Percentiles rank a stretch among this genome's conserved stretches.
phyloP scores from a whole-genome alignment of 2,797 vertebrate species.

The Echiichthys vipera region DNA sequence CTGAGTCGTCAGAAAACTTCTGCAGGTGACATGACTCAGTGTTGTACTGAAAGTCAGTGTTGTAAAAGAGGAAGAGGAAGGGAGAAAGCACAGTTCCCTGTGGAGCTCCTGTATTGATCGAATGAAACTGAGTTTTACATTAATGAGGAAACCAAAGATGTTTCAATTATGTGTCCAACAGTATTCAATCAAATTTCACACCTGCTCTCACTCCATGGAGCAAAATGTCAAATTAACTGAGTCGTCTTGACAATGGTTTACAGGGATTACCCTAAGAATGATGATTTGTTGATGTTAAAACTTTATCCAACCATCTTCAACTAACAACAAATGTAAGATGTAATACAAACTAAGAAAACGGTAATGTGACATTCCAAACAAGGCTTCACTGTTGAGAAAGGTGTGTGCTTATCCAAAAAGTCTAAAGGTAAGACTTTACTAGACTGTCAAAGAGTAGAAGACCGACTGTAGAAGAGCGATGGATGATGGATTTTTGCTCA shows the following conservation, averaged over 20 bases:
- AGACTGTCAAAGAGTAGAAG: background rate
- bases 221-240: slow-evolving; percentile 11
- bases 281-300: background rate
- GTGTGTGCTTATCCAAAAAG: background rate
- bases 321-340: background rate
- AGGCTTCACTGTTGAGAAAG: background rate
- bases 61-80: too few relatives aligned
- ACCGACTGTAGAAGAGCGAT: too few relatives aligned
- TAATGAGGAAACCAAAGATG: slow-evolving; percentile 44
- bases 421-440: background rate
- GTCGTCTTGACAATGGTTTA: slow-evolving; percentile 5
- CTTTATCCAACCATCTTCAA: background rate
- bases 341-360: background rate
- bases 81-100: too few relatives aligned
- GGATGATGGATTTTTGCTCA: too few relatives aligned
- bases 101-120: too few relatives aligned
- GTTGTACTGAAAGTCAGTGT: too few relatives aligned
- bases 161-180: background rate
- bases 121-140: slow-evolving; percentile 48
- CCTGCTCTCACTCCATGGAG: background rate
- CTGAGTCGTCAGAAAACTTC: too few relatives aligned
- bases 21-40: too few relatives aligned
- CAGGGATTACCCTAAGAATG: background rate
- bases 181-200: slow-evolving; percentile 30
- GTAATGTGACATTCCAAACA: background rate